phyloP scores from a whole-genome alignment of 2,797 vertebrate genomes.

The Gobio occitaniae region DNA sequence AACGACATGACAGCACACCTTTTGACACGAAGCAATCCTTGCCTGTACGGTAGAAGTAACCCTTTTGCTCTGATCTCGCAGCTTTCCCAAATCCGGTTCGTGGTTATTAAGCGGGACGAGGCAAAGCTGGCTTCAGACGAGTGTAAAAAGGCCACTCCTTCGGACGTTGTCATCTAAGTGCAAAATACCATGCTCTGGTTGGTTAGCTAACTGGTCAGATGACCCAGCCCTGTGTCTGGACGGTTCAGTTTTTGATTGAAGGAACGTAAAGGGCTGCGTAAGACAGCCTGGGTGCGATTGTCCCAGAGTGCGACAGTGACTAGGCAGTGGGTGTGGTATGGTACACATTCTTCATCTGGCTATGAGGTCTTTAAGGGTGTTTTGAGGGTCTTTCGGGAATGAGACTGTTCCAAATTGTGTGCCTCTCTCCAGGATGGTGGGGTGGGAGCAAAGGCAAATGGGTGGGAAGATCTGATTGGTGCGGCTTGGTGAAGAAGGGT shows the following conservation, averaged over 20 bases:
- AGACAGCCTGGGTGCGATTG: slow-evolving; percentile 46
- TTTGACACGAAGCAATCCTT: slow-evolving; percentile 59
- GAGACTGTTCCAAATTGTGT: slow-evolving; percentile 1
- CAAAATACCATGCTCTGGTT: slow-evolving; percentile 73
- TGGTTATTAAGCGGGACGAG: slow-evolving; percentile 1
- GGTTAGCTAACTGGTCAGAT: slow-evolving; percentile 64
- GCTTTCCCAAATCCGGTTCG: slow-evolving; percentile 21
- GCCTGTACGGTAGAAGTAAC: slow-evolving; percentile 33
- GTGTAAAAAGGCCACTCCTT: slow-evolving; percentile 33
- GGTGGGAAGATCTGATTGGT: slow-evolving; percentile 64
- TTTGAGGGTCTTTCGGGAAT: slow-evolving; percentile 12
- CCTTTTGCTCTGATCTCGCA: slow-evolving; percentile 13
- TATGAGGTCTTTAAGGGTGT: slow-evolving; percentile 54
- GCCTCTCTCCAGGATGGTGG: slow-evolving; percentile 17
- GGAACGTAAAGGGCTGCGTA: slow-evolving; percentile 55
- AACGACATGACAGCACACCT: slow-evolving; percentile 57
- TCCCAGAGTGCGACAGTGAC: slow-evolving; percentile 67
- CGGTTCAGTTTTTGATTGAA: slow-evolving; percentile 60
- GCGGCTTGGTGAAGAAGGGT: slow-evolving; percentile 45
- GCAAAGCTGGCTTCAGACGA: slow-evolving; percentile 1
- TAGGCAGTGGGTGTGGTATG: slow-evolving; percentile 80
- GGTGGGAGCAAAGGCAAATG: slow-evolving; percentile 25
- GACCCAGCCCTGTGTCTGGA: slow-evolving; percentile 63
- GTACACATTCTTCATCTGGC: slow-evolving; percentile 79
- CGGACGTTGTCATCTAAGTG: slow-evolving; percentile 64